These are phyloP conservation scores for Hirtodrosophila cameraria DNA, from an alignment of 2,888 invertebrate genomes.

Conservation along the genomic window DNA sequence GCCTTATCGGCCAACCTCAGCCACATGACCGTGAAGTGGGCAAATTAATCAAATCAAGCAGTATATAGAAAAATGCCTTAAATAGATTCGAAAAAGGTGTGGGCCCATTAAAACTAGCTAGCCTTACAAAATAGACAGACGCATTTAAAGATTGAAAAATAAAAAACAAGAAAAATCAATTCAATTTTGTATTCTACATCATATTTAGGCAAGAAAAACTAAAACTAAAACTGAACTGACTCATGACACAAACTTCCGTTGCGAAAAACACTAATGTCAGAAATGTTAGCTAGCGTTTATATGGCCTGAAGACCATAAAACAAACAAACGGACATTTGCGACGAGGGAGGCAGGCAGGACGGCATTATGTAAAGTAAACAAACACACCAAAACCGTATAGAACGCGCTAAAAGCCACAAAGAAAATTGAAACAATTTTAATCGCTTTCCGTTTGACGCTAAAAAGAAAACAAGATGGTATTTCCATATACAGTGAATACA, in stretches of 20 bases:
- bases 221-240: too few relatives aligned
- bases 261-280: slow-evolving; percentile 57
- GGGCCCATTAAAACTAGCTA: slow-evolving; percentile 27
- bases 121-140: slow-evolving; percentile 22
- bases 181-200: slow-evolving; percentile 41
- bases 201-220: slow-evolving; percentile 54
- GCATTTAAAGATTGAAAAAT: slow-evolving; percentile 33
- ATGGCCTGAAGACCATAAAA: slow-evolving; percentile 57
- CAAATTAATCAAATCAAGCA: slow-evolving; percentile 53
- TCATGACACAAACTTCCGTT: slow-evolving; percentile 75
- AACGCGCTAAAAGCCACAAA: slow-evolving; percentile 35
- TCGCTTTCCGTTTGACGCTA: slow-evolving; percentile 55
- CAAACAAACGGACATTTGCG: slow-evolving; percentile 57
- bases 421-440: slow-evolving; percentile 62
- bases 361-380: slow-evolving; percentile 63
- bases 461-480: slow-evolving; percentile 54
- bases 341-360: background rate
- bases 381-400: slow-evolving; percentile 37
- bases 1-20: slow-evolving; percentile 61
- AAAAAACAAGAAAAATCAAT: too few relatives aligned
- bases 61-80: slow-evolving; percentile 7
- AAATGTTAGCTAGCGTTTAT: slow-evolving; percentile 52
- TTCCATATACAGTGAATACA: slow-evolving; percentile 44
- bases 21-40: slow-evolving; percentile 65
- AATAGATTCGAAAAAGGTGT: slow-evolving; percentile 30